phyloP scores from a whole-genome alignment of 2,888 invertebrate species.

The Chromoteleia sp. region DNA sequence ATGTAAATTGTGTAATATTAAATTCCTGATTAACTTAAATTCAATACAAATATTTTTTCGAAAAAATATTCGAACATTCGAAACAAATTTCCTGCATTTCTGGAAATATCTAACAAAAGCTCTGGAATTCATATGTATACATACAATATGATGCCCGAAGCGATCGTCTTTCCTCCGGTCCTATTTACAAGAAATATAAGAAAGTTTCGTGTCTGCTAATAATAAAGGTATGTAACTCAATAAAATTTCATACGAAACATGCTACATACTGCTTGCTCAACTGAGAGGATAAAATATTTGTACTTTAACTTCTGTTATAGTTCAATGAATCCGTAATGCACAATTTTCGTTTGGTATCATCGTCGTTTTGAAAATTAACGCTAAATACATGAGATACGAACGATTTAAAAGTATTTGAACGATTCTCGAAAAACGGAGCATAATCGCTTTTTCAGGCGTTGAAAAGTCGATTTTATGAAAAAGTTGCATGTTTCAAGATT shows the following conservation, averaged over 20 bases:
- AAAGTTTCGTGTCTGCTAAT: conserved; percentile 10
- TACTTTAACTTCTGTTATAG: background rate
- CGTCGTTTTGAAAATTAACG: background rate
- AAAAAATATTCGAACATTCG: too few relatives aligned
- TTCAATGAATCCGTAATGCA: conserved; percentile 24
- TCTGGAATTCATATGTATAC: background rate
- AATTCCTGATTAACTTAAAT: too few relatives aligned
- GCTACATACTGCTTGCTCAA: background rate
- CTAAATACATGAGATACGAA: too few relatives aligned
- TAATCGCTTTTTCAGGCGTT: too few relatives aligned
- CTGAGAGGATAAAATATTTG: conserved; percentile 18
- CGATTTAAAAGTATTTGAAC: too few relatives aligned
- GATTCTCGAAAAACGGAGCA: too few relatives aligned
- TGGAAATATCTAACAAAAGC: too few relatives aligned
- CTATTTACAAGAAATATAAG: background rate
- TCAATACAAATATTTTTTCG: too few relatives aligned
- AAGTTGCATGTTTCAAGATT: too few relatives aligned
- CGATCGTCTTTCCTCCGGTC: background rate
- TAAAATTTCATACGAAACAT: conserved; percentile 1
- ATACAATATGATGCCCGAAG: background rate
- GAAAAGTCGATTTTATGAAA: too few relatives aligned
- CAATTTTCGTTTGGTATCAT: conserved; percentile 7
- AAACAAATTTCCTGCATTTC: conserved; percentile 2
- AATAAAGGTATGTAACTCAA: conserved; percentile 16
- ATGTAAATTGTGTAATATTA: too few relatives aligned